Base-by-base conservation (phyloP, 2,113 vertebrate genomes). In the Eulemur rufifrons region DNA sequence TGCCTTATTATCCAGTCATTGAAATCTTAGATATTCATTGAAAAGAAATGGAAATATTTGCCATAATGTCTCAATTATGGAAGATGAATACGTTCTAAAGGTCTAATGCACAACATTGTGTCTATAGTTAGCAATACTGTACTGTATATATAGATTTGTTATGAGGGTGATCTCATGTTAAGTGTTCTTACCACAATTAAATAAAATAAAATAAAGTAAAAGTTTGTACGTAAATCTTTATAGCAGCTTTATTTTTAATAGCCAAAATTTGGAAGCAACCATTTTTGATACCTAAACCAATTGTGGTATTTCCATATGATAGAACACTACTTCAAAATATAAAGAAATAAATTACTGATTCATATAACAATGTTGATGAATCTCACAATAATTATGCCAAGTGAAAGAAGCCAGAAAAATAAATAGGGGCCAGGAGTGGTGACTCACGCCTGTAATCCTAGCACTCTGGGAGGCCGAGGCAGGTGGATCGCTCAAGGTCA, bases 391-490 rank as follows among this genome's bases (percentile, higher is more conserved):
- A 91, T 82, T 47, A 74, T n/a, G 18, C 14, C 29, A 50, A 85
- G 10, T 73, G 69, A 92, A 73, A 82, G 47, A 89, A 90, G 45
- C 3, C 80, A 92, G 34, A 50, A 86, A 94, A 96, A 61, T 50
- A 74, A 69, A 90, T n/a, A 54, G 15, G 13, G 50, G 50, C 50
- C 50, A 52, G 50, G 14, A 3, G 50, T 52, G 14, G 50, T 52
- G 50, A 14, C 50, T 52, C 50, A 52, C 50, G 13, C 50, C 50
- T 52, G 3, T 52, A 52, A 52, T 52, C 50, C 14, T 52, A 52
- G 50, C 50, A 15, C 50, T 52, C 50, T 52, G 50, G 13, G 50
- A 52, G 50, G 50, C 50, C 14, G 14, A 52, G 50, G 50, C 13
- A 13, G 50, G 50, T 14, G 50, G 50, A 52, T 52, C 14, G 50